phyloP scores from a whole-genome alignment of 2,797 vertebrate genomes.

The Molossus molossus region DNA sequence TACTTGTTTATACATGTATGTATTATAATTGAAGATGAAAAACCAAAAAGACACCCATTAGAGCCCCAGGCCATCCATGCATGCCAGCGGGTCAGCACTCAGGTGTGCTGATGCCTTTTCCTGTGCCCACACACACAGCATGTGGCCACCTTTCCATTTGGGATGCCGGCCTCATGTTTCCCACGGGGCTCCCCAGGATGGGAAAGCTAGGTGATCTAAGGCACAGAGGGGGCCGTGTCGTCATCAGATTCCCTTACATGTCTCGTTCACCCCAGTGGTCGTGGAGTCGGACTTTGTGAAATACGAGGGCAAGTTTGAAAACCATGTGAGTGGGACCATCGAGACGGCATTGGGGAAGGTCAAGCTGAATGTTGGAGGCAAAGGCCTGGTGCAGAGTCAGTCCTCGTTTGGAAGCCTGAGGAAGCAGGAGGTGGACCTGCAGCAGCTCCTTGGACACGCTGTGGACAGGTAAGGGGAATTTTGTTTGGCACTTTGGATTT shows the following conservation, averaged over 20 bases:
- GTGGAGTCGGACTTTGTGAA: slow-evolving; percentile 94
- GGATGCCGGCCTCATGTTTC: background rate
- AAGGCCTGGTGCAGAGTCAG: slow-evolving; percentile 91
- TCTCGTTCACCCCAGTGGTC: slow-evolving; percentile 89
- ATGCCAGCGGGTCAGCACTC: rapidly evolving
- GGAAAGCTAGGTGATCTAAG: background rate
- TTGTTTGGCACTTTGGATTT: background rate
- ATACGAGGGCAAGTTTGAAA: slow-evolving; percentile 92
- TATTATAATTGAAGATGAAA: background rate
- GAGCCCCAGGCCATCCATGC: background rate
- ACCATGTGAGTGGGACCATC: slow-evolving; percentile 88
- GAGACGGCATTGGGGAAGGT: slow-evolving; percentile 87
- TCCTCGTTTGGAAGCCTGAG: slow-evolving; percentile 95
- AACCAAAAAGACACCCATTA: background rate
- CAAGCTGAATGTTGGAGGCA: slow-evolving; percentile 89
- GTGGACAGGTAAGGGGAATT: slow-evolving; percentile 90
- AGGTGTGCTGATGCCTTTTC: rapidly evolving
- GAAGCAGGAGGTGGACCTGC: slow-evolving; percentile 95
- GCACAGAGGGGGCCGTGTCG: rapidly evolving
- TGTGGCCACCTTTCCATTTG: rapidly evolving
- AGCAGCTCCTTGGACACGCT: slow-evolving; percentile 92
- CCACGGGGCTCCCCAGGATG: background rate
- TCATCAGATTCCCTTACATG: background rate
- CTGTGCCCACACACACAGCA: rapidly evolving
- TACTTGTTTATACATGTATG: background rate